phyloP scores from a whole-genome alignment of 64 coral and sea anemone species.

The Trachythela sp. region DNA sequence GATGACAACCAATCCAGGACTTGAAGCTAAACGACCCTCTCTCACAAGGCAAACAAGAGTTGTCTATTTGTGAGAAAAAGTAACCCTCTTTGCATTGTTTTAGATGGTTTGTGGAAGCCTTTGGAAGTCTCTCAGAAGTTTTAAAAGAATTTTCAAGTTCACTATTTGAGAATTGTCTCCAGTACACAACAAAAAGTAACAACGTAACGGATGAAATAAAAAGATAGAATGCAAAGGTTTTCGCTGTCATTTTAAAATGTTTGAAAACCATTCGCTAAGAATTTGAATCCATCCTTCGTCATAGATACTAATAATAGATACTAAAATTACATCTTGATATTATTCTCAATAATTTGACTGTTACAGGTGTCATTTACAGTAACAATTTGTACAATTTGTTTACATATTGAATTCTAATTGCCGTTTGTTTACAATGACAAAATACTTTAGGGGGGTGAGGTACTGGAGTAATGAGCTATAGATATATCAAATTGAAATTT shows the following conservation, averaged over 20 bases:
- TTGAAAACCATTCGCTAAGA: background rate
- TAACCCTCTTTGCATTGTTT: slow-evolving; percentile 47
- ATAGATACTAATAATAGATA: background rate
- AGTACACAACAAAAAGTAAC: background rate
- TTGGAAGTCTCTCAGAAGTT: background rate
- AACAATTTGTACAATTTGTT: too few relatives aligned
- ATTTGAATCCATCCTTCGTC: background rate
- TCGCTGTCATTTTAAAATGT: background rate
- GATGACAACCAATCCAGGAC: slow-evolving; percentile 76
- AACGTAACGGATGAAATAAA: background rate
- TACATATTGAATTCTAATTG: too few relatives aligned
- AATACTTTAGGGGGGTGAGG: too few relatives aligned
- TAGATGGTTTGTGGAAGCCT: background rate
- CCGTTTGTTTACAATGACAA: too few relatives aligned
- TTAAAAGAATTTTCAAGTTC: background rate
- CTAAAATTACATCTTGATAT: too few relatives aligned
- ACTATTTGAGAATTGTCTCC: background rate
- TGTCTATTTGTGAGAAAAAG: slow-evolving; percentile 51
- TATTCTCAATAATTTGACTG: too few relatives aligned
- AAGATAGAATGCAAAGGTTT: background rate
- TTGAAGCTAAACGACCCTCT: slow-evolving; percentile 61
- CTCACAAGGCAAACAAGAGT: slow-evolving; percentile 49
- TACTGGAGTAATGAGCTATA: too few relatives aligned
- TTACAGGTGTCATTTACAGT: too few relatives aligned
- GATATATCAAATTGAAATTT: too few relatives aligned